Conservation (phyloP, 2,888 invertebrate genomes). For the Metallyticus violacea region DNA sequence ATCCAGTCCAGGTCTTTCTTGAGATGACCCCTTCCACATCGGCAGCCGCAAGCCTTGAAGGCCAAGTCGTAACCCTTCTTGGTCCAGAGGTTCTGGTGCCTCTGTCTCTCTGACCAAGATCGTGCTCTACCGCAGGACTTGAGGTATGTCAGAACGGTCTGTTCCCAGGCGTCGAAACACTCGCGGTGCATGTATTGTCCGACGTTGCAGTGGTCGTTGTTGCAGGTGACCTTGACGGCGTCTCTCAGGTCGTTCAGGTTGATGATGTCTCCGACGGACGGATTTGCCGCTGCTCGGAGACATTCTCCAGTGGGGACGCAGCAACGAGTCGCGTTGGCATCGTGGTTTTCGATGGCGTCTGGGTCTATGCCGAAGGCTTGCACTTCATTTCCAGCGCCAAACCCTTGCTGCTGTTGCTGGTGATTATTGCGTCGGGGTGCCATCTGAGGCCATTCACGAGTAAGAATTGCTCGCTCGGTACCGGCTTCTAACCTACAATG, state of each 20-base stretch:
- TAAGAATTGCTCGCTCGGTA: not conserved
- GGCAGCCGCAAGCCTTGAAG: conserved; percentile 92
- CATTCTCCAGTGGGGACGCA: conserved; percentile 82
- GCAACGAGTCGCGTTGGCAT: conserved; percentile 63
- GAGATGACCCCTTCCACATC: conserved; percentile 87
- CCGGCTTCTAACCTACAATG: not conserved
- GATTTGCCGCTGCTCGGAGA: conserved; percentile 56
- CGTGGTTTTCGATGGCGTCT: conserved; percentile 40
- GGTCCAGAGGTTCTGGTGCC: conserved; percentile 94
- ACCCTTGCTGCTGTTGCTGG: conserved; percentile 39
- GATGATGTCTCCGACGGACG: conserved; percentile 39
- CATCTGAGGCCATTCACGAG: not conserved
- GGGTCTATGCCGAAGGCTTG: conserved; percentile 34
- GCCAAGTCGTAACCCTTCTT: conserved; percentile 97
- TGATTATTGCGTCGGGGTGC: conserved; percentile 40
- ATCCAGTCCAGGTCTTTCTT: conserved; percentile 94
- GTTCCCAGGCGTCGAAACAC: conserved; percentile 94
- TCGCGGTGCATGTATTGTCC: conserved; percentile 94
- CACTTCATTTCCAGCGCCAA: conserved; percentile 34
- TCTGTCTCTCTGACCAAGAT: conserved; percentile 92
- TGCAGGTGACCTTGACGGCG: conserved; percentile 86
- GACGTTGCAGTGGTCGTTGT: conserved; percentile 85
- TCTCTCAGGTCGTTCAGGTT: conserved; percentile 70
- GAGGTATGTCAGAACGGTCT: conserved; percentile 75
- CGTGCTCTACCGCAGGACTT: conserved; percentile 89